Percentiles rank a stretch among this genome's conserved stretches.
Conservation (phyloP, 1,140 invertebrate species). For the Heliconius hewitsoni region DNA sequence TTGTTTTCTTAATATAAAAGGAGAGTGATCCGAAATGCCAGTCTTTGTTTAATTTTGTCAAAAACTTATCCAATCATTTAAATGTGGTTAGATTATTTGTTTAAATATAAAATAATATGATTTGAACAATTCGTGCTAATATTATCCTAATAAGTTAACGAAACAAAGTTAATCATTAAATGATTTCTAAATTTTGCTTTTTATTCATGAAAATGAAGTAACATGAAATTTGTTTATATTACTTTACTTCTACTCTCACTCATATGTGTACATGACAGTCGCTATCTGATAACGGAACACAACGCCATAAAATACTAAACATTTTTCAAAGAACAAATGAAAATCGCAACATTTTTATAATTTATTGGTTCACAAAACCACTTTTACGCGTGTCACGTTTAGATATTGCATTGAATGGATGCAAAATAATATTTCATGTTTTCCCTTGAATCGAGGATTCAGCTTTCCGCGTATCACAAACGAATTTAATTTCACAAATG, state of each 20-base stretch:
- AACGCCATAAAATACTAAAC: not conserved
- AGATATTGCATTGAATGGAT: constrained; percentile 23
- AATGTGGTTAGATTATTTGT: not conserved
- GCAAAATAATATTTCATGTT: constrained; percentile 25
- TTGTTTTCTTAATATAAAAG: constrained; percentile 14
- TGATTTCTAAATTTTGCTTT: no score
- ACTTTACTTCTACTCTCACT: not conserved
- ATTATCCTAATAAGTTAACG: not conserved
- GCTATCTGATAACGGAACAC: not conserved
- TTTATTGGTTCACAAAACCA: constrained; percentile 2
- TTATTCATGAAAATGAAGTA: no score
- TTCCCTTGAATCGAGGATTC: not conserved
- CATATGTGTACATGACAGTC: not conserved
- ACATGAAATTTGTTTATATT: no score
- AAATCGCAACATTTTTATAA: not conserved
- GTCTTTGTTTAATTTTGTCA: constrained; percentile 3
- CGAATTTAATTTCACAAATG: constrained; percentile 48
- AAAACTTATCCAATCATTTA: not conserved
- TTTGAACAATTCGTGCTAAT: not conserved
- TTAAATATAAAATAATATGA: not conserved
- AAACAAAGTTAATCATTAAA: not conserved
- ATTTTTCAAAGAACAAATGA: not conserved
- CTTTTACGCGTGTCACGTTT: constrained; percentile 17
- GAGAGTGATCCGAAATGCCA: constrained; percentile 10
- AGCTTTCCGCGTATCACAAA: constrained; percentile 23